Percentiles rank a stretch among this genome's conserved stretches.
Evolutionary conservation across 2,797 vertebrate genomes (phyloP).

Genomic region (Coranthus polyacanthus): DNA sequence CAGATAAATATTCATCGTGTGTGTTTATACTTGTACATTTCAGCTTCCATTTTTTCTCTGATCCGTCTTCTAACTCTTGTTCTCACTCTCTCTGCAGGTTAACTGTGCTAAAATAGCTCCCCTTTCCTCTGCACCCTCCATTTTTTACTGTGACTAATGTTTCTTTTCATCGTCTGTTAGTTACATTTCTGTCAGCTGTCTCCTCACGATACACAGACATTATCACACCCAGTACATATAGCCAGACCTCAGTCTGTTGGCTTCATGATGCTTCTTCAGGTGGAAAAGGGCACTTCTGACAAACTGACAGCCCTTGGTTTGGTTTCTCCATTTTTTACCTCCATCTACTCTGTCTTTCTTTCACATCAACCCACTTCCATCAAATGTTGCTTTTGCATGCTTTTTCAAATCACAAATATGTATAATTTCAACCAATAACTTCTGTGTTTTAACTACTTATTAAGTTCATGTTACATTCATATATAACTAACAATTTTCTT

Average conservation of each 20-base stretch:
- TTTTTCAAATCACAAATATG: too few relatives aligned
- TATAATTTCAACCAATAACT: too few relatives aligned
- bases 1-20: slow-evolving; percentile 18
- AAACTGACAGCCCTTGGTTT: slow-evolving; percentile 79
- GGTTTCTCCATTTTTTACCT: slow-evolving; percentile 1
- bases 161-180: slow-evolving; percentile 53
- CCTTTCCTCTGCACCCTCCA: slow-evolving; percentile 38
- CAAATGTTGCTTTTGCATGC: too few relatives aligned
- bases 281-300: slow-evolving; percentile 64
- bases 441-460: too few relatives aligned
- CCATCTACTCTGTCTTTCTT: slow-evolving; percentile 16
- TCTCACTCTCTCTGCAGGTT: slow-evolving; percentile 38
- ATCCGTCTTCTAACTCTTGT: too few relatives aligned
- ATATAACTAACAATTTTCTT: too few relatives aligned
- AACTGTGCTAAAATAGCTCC: slow-evolving; percentile 40
- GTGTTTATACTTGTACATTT: neutral
- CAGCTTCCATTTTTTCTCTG: slow-evolving; percentile 12
- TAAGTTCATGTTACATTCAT: too few relatives aligned
- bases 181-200: slow-evolving; percentile 51
- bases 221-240: slow-evolving; percentile 76
- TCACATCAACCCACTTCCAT: too few relatives aligned
- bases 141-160: slow-evolving; percentile 49
- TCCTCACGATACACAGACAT: neutral
- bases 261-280: slow-evolving; percentile 76
- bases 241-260: slow-evolving; percentile 79